phyloP scores from a whole-genome alignment of 1,140 invertebrate genomes.

The Ceratina calcarata region DNA sequence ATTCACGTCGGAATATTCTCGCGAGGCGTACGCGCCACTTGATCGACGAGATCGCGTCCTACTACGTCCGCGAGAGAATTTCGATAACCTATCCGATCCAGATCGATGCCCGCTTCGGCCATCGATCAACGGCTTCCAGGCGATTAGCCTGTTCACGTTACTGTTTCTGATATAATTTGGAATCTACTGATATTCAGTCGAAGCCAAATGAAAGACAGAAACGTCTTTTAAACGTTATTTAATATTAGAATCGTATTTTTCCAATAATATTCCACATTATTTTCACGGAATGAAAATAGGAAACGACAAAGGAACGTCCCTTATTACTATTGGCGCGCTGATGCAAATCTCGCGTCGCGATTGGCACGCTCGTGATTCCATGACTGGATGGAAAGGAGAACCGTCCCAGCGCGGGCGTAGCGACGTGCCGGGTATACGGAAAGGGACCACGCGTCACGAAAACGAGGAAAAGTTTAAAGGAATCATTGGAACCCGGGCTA shows the following conservation, averaged over 20 bases:
- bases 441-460: not conserved
- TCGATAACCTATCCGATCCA: conserved; percentile 10
- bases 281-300: too few relatives aligned
- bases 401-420: conserved; percentile 10
- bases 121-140: not conserved
- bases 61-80: not conserved
- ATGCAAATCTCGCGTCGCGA: conserved; percentile 44
- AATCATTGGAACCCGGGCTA: conserved; percentile 30
- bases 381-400: not conserved
- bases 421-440: conserved; percentile 43
- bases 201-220: too few relatives aligned
- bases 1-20: not conserved
- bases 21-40: not conserved
- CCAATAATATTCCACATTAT: too few relatives aligned
- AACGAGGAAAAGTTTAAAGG: conserved; percentile 49
- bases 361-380: conserved; percentile 30
- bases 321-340: conserved; percentile 4
- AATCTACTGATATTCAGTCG: too few relatives aligned
- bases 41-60: conserved; percentile 5
- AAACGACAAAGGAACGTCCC: not conserved
- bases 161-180: not conserved
- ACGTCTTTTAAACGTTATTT: too few relatives aligned
- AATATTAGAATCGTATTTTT: too few relatives aligned
- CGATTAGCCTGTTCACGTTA: not conserved
- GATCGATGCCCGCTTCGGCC: not conserved